phyloP scores from a whole-genome alignment of 2,797 vertebrate genomes.

The Microcaecilia unicolor region DNA sequence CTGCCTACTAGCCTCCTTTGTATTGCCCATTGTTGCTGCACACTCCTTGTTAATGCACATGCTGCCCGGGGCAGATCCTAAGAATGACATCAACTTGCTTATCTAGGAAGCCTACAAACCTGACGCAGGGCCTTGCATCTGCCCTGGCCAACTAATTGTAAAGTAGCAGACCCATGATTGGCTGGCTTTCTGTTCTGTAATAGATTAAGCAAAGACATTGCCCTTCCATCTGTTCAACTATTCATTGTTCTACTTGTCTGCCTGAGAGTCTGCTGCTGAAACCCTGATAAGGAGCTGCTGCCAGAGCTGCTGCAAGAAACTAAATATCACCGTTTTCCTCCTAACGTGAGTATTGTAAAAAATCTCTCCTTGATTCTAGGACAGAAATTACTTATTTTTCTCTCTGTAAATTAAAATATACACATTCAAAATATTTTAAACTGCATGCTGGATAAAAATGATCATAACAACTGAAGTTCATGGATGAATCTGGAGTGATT shows the following conservation, averaged over 20 bases:
- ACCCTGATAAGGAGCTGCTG: constrained; percentile 57
- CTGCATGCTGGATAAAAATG: no score
- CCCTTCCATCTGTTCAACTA: constrained; percentile 77
- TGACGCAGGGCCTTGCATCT: constrained; percentile 64
- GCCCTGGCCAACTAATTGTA: constrained; percentile 66
- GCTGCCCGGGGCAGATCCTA: constrained; percentile 59
- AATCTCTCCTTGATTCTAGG: no score
- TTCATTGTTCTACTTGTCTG: constrained; percentile 67
- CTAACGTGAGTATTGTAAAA: constrained; percentile 54
- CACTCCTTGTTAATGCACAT: constrained; percentile 77
- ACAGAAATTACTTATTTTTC: no score
- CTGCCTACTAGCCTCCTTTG: constrained; percentile 79
- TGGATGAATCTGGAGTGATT: no score
- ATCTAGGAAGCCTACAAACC: constrained; percentile 67
- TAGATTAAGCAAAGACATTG: constrained; percentile 69
- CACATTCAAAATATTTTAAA: no score
- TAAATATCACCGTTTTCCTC: constrained; percentile 59
- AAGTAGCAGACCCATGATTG: constrained; percentile 56
- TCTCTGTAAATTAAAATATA: no score
- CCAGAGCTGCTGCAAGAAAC: constrained; percentile 55
- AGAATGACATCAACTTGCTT: constrained; percentile 72
- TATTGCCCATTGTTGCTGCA: constrained; percentile 73
- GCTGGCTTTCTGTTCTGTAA: constrained; percentile 49
- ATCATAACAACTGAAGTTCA: no score
- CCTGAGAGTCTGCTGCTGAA: constrained; percentile 63